Evolutionary conservation across 2,113 vertebrate species (phyloP).

Genomic region (Calonectris borealis): DNA sequence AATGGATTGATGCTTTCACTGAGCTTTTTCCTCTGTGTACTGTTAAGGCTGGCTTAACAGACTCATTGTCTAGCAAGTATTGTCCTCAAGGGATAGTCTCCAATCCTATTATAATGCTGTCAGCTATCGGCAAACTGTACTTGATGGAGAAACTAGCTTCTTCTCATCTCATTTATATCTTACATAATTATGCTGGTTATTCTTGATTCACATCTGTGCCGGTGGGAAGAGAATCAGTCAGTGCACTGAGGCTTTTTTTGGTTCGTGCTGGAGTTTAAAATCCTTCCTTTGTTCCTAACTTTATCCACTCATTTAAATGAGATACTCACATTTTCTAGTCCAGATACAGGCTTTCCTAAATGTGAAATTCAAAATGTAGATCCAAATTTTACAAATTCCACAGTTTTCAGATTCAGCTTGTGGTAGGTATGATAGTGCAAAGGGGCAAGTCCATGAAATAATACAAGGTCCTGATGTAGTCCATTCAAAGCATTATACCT

Average conservation of each 20-base stretch:
- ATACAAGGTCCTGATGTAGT: background rate
- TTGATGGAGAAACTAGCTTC: conserved; percentile 1
- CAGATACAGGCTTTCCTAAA: background rate
- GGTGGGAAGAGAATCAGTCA: background rate
- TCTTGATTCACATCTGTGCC: conserved; percentile 11
- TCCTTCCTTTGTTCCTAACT: background rate
- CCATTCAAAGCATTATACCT: background rate
- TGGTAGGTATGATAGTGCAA: background rate
- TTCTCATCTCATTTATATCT: conserved; percentile 19
- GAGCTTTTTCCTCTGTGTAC: background rate
- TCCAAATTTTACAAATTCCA: background rate
- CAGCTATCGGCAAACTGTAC: background rate
- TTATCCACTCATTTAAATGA: background rate
- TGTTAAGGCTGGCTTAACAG: background rate
- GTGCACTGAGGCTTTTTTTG: background rate
- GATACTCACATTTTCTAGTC: background rate
- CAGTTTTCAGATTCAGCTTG: background rate
- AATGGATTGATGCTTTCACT: background rate
- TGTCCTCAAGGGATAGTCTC: background rate
- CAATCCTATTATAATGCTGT: conserved; percentile 8
- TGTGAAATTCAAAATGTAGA: background rate
- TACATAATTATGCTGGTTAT: conserved; percentile 12
- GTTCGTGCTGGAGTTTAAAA: background rate
- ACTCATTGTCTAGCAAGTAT: background rate
- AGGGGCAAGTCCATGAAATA: background rate